A percentile compares a stretch with the other conserved stretches of the same genome.
Evolutionary conservation across 2,888 invertebrate genomes (phyloP).

Genomic region (Ophion slaviceki): DNA sequence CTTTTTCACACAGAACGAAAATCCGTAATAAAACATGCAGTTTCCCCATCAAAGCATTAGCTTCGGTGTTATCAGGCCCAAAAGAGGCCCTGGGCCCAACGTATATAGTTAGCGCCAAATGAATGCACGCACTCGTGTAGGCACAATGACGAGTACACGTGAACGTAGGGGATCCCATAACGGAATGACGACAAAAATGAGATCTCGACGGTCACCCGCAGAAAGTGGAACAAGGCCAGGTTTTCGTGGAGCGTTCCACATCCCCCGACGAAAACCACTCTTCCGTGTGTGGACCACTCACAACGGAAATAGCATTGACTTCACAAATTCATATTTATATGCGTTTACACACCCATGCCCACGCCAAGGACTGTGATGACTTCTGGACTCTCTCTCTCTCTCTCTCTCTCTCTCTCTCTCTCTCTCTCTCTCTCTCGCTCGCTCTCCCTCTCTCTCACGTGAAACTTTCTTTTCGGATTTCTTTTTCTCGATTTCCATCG

Average conservation of each 20-base stretch:
- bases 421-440: too few species aligned
- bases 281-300: conserved; percentile 36
- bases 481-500: too few species aligned
- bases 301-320: conserved; percentile 66
- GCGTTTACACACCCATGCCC: conserved; percentile 6
- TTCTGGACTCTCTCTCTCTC: neutral
- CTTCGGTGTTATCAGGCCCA: too few species aligned
- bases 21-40: too few species aligned
- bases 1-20: too few species aligned
- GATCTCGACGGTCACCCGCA: conserved; percentile 27
- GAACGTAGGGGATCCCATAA: conserved; percentile 17
- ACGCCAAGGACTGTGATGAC: neutral
- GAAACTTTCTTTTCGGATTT: conserved; percentile 3
- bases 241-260: conserved; percentile 73
- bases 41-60: too few species aligned
- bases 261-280: conserved; percentile 48
- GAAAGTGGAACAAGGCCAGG: conserved; percentile 75
- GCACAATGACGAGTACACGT: neutral
- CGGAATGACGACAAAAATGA: conserved; percentile 3
- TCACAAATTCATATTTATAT: conserved; percentile 44
- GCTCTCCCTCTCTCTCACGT: too few species aligned
- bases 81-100: too few species aligned
- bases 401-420: too few species aligned
- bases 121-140: neutral
- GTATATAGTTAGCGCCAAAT: too few species aligned